Percentiles rank a stretch among this genome's conserved stretches.
phyloP scores from a whole-genome alignment of 2,113 vertebrate species.

The western clawed frog (Xenopus tropicalis) region DNA sequence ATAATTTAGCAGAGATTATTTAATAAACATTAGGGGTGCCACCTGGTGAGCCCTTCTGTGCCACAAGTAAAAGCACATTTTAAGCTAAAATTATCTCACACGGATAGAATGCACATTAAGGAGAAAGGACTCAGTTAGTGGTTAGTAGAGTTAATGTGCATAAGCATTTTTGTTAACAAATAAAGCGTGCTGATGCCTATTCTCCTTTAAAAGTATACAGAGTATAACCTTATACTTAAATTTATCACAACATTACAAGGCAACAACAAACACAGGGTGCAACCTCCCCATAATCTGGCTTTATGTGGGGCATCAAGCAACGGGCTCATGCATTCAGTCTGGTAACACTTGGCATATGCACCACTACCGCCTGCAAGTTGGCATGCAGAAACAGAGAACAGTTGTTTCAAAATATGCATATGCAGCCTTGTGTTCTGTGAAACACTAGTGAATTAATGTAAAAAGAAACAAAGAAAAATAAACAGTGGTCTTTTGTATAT shows the following conservation, averaged over 20 bases:
- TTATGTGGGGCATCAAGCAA: constrained; percentile 98
- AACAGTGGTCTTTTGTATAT: constrained; percentile 8
- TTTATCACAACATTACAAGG: constrained; percentile 80
- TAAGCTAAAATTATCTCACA: constrained; percentile 49
- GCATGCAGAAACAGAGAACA: constrained; percentile 78
- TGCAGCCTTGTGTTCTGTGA: constrained; percentile 38
- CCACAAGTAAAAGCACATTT: constrained; percentile 43
- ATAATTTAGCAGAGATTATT: no score
- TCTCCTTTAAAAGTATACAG: constrained; percentile 57
- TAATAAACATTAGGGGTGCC: no score
- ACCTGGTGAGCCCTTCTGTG: constrained; percentile 52
- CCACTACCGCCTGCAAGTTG: constrained; percentile 71
- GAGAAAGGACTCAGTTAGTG: constrained; percentile 61
- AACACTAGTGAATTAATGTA: constrained; percentile 13
- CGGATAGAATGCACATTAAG: constrained; percentile 53
- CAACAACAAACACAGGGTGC: constrained; percentile 78
- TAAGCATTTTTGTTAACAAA: constrained; percentile 38
- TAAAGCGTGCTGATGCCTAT: constrained; percentile 56
- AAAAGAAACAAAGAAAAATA: constrained; percentile 29
- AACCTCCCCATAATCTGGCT: constrained; percentile 97
- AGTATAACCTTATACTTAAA: constrained; percentile 50
- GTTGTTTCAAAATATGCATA: constrained; percentile 45
- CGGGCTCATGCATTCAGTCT: constrained; percentile 91
- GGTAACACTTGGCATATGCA: constrained; percentile 74
- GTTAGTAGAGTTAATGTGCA: constrained; percentile 48